phyloP scores from a whole-genome alignment of 1,140 invertebrate genomes.

The Leguminivora glycinivorella region DNA sequence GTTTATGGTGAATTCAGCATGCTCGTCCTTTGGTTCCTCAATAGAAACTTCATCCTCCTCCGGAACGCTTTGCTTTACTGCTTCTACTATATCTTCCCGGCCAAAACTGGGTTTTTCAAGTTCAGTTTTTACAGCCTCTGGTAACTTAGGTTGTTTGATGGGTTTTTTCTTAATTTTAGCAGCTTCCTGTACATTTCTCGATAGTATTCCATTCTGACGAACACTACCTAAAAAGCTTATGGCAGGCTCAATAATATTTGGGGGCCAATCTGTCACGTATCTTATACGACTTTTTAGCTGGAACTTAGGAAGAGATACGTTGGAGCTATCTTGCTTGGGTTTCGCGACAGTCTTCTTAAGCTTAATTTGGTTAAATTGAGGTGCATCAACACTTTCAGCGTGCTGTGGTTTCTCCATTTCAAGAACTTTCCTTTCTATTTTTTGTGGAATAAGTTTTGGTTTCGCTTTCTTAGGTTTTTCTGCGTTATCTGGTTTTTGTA shows the following conservation, averaged over 20 bases:
- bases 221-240: constrained; percentile 78
- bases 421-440: constrained; percentile 66
- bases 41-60: constrained; percentile 46
- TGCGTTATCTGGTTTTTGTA: constrained; percentile 42
- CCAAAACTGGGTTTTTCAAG: constrained; percentile 73
- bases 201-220: constrained; percentile 82
- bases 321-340: constrained; percentile 75
- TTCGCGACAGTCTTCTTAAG: constrained; percentile 80
- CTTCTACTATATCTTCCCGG: constrained; percentile 62
- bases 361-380: constrained; percentile 82
- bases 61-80: constrained; percentile 47
- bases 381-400: constrained; percentile 67
- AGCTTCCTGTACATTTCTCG: constrained; percentile 84
- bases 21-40: constrained; percentile 66
- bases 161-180: constrained; percentile 81
- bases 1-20: constrained; percentile 77
- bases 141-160: constrained; percentile 58
- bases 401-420: constrained; percentile 61
- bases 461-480: constrained; percentile 45
- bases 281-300: constrained; percentile 83
- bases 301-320: constrained; percentile 81
- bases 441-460: constrained; percentile 59
- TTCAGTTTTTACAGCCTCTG: constrained; percentile 73
- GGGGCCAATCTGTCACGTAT: constrained; percentile 81
- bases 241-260: constrained; percentile 76